Evolutionary conservation across 2,113 vertebrate species (phyloP), one percentile per base, ranked within the genome.

Genomic region (Mus musculus): DNA sequence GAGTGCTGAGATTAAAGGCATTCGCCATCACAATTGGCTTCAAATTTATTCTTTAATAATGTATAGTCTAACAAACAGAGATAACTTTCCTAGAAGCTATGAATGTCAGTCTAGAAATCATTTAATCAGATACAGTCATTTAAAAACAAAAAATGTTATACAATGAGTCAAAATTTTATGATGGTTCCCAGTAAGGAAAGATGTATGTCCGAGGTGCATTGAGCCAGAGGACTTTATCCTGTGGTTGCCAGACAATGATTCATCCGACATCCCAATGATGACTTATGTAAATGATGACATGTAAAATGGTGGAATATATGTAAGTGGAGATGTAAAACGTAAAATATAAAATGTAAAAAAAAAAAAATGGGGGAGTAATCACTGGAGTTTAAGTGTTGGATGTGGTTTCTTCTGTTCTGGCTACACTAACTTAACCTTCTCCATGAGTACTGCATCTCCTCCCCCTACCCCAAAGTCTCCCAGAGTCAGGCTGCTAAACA

Each of bases 81-180:
- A 65, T 88, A 85, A 42, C 39, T 63, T 63, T 7, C 8, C 26
- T 4, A 52, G 12, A 59, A 78, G 6, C 54, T 92, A n/a, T 17
- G 52, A 75, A 95, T 56, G 24, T 42, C 16, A 88, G 6, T 84
- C 54, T 92, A 69, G 69, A 93, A 88, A 76, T 91, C 87, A 95
- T 19, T 85, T 86, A 20, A 56, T 95, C 77, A 69, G 24, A 5
- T 73, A 75, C 16, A 22, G 20, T 26, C 13, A 54, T 20, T 91
- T 93, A 91, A 46, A 84, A 86, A 42, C 26, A 95, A 52, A 16
- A 84, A 81, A 72, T 77, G n/a, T 49, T 78, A 13, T 63, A 61
- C 67, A 78, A 65, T 11, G 63, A 75, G 10, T 36, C 33, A 61
- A 75, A 12, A 59, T 73, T 93, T 46, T 72, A 7, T 9, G 59